Base-by-base conservation (phyloP, 2,113 vertebrate species). In the Saguinus imperator region DNA sequence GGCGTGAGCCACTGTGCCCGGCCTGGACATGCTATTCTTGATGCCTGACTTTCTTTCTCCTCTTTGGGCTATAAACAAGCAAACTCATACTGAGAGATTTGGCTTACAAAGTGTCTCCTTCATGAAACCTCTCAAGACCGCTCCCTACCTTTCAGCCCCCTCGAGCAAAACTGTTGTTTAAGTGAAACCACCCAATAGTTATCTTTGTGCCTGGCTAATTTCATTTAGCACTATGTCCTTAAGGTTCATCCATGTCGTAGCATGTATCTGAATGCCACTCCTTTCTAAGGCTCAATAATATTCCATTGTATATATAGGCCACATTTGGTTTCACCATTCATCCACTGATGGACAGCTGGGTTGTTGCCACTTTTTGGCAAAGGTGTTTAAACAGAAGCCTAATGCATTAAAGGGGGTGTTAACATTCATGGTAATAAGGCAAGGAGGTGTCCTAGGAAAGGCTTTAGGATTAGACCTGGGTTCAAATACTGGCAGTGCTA, bases 241-340 rank as follows among this genome's bases (percentile, higher is more conserved):
- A 3, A 8, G 20, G 14, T 25, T 45, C 76, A 14, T 5, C 68
- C 29, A 2, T 0, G 0, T 9, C 32, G 16, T 27, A 8, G 13
- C 17, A 0, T 0, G 3, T 20, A 32, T 40, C 48, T 0, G 6
- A 27, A 70, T 25, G 27, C 27, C 58, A 21, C 48, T 48, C 81
- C 55, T 50, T 55, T 73, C 73, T 3, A 23, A 27, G 40, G 72
- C 25, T 27, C 11, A 27, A 1, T 52, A 18, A 7, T 40, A 29
- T 29, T 48, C 29, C 43, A 37, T 1, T 4, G 8, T 2, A 4
- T 1, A 2, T 29, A 1, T 0, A 6, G 9, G 17, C 29, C 43
- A 0, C 40, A 2, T 21, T 16, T 29, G 27, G 13, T 57, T 35
- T 35, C 20, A 25, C 48, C 7, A 23, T 23, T 20, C 43, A 5